Evolutionary conservation across 2,888 invertebrate genomes (phyloP), one percentile per base, ranked within the genome.

Genomic region (Petrophora chlorosata): DNA sequence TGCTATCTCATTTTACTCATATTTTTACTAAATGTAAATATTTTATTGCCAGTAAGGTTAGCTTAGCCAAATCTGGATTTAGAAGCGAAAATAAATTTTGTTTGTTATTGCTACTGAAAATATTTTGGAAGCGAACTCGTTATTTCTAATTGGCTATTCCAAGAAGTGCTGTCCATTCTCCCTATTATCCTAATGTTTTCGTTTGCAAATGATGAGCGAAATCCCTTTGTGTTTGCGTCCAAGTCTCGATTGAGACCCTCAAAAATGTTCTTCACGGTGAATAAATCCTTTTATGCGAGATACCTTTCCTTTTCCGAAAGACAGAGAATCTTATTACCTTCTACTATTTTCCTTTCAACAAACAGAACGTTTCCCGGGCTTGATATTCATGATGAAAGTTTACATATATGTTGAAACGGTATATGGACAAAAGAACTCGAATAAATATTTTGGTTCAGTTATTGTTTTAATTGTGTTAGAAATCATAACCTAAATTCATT

Each of bases 221-320:
- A 15, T 32, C 9, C 17, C 19, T 33, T 33, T 19, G 33, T 19
- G 12, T 17, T 7, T 5, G 16, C 12, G 17, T 19, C 33, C 12
- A 19, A 19, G 19, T 19, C 9, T 12, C 33, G 33, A 33, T 19
- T 33, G 33, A 19, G 19, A n/a, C 19, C 33, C 19, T 33, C 17
- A 33, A 19, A 32, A 33, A 44, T 22, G 35, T 35, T 8, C 23
- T 3, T 44, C 30, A 22, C 29, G 44, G 22, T 30, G 16, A 44
- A 35, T 35, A 44, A 34, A 35, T 19, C 33, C 33, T 16, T 33
- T 33, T 33, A 19, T 53, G 7, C 15, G 41, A 49, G 49, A 53
- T 53, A 28, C 9, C 26, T 39, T 39, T 39, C 29, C 29, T 26
- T 28, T 39, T n/a, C n/a, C n/a, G n/a, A n/a, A n/a, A n/a, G n/a